Percentiles rank a stretch among this genome's conserved stretches.
These are phyloP conservation scores for Chaetops frenatus DNA, from an alignment of 2,113 vertebrate species.

Conservation along the genomic window DNA sequence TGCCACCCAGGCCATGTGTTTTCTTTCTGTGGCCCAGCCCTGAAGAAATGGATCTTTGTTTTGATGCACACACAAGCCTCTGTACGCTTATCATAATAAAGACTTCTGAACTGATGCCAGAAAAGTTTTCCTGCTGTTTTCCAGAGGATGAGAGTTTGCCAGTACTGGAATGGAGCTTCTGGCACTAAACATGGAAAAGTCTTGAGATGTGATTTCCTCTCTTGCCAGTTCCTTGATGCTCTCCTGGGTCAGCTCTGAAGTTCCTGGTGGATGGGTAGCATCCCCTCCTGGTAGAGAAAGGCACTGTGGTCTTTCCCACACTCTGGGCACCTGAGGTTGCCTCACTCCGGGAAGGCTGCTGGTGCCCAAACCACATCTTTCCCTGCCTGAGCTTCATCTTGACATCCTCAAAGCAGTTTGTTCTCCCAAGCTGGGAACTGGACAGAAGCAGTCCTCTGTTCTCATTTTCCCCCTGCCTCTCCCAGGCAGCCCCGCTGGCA, in stretches of 20 bases:
- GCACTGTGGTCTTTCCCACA: neutral
- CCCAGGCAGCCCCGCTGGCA: neutral
- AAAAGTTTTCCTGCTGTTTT: neutral
- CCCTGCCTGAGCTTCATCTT: neutral
- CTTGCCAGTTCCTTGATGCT: neutral
- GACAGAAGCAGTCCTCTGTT: neutral
- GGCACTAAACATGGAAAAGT: conserved; percentile 25
- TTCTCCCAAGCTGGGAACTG: rapidly evolving
- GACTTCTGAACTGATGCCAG: neutral
- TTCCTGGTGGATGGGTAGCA: neutral
- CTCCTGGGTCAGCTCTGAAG: neutral
- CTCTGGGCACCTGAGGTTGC: neutral
- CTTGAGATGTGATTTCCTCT: neutral
- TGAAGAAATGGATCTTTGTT: neutral
- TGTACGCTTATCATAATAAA: conserved; percentile 49
- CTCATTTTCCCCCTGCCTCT: neutral
- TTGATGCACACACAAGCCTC: neutral
- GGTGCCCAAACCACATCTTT: neutral
- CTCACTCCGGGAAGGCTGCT: neutral
- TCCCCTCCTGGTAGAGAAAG: neutral
- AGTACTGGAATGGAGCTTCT: neutral
- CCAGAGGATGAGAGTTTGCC: neutral
- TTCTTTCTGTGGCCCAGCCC: neutral
- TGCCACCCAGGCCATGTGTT: neutral
- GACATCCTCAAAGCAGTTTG: neutral